phyloP scores from a whole-genome alignment of 2,888 invertebrate genomes.

The Eurytoma californica region DNA sequence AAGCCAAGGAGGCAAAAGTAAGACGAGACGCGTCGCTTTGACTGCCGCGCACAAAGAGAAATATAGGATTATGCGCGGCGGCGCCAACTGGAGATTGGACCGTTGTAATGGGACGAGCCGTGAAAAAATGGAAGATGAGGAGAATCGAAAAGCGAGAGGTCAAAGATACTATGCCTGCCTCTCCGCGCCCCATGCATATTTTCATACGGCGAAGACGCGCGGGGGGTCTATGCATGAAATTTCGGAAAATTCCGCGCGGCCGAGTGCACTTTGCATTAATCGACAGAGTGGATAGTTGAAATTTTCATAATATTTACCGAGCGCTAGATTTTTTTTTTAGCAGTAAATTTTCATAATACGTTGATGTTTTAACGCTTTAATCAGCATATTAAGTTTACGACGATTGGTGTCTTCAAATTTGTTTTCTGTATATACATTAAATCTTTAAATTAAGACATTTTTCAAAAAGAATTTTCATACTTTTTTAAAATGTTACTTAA shows the following conservation, averaged over 20 bases:
- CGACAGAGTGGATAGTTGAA: background rate
- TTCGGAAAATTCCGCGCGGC: background rate
- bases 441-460: too few relatives aligned
- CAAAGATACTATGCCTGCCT: slow-evolving; percentile 33
- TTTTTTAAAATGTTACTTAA: too few relatives aligned
- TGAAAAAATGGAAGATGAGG: slow-evolving; percentile 46
- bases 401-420: too few relatives aligned
- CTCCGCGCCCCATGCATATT: slow-evolving; percentile 2
- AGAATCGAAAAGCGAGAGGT: slow-evolving; percentile 44
- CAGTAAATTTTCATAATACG: too few relatives aligned
- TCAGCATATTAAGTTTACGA: too few relatives aligned
- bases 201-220: background rate
- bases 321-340: too few relatives aligned
- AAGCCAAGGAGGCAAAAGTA: slow-evolving; percentile 59
- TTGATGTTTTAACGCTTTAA: too few relatives aligned
- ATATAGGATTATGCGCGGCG: slow-evolving; percentile 59
- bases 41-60: slow-evolving; percentile 59
- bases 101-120: slow-evolving; percentile 54
- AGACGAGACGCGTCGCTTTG: slow-evolving; percentile 43
- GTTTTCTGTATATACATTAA: too few relatives aligned
- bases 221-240: slow-evolving; percentile 1
- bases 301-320: background rate
- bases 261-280: background rate
- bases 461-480: too few relatives aligned
- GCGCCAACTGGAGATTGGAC: slow-evolving; percentile 36